phyloP scores from a whole-genome alignment of 2,797 vertebrate species.

The Sebastes diaconus region DNA sequence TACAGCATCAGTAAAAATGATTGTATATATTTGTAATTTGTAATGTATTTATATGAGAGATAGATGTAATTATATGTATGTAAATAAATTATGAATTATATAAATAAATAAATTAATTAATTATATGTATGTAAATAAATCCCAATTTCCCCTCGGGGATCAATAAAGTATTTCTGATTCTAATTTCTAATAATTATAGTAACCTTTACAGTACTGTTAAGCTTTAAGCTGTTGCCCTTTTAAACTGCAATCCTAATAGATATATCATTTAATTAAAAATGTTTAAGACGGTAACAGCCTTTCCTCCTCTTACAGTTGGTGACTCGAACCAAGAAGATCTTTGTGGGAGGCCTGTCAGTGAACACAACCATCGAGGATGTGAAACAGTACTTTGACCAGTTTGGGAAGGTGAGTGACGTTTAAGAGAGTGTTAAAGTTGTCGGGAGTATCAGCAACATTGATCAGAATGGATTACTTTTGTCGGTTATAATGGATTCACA shows the following conservation, averaged over 20 bases:
- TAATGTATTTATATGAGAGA: too few relatives aligned
- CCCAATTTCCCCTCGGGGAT: too few relatives aligned
- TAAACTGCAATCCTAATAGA: background rate
- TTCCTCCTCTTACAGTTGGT: constrained; percentile 87
- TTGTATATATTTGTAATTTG: too few relatives aligned
- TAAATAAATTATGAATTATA: too few relatives aligned
- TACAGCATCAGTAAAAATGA: background rate
- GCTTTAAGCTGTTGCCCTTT: background rate
- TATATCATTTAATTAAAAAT: background rate
- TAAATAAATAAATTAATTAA: too few relatives aligned
- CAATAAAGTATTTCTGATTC: too few relatives aligned
- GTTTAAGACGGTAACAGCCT: background rate
- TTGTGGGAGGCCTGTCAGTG: constrained; percentile 97
- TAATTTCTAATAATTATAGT: background rate
- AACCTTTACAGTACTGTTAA: background rate
- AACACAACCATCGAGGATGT: constrained; percentile 99
- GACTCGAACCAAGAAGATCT: constrained; percentile 99
- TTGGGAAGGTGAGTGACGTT: constrained; percentile 92
- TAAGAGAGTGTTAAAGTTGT: background rate
- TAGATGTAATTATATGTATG: too few relatives aligned
- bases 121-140: too few relatives aligned
- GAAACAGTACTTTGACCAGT: constrained; percentile 99
- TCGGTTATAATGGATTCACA: background rate
- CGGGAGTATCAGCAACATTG: too few relatives aligned
- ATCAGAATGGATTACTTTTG: background rate